Evolutionary conservation across 1,140 invertebrate species (phyloP).

Genomic region (Drosophila varians): DNA sequence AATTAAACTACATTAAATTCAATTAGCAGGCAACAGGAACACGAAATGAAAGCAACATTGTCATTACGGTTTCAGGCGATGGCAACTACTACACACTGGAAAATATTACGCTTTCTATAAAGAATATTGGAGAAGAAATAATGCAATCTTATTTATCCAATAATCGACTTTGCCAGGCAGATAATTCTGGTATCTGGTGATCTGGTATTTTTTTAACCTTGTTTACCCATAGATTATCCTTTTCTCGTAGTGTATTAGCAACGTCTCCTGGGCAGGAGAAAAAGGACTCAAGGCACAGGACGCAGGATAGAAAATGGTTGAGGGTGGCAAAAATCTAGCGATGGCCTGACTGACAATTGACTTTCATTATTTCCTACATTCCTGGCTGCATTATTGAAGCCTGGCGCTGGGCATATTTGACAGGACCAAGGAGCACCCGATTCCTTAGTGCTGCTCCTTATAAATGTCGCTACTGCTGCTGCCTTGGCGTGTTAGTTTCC

Average conservation of each 20-base stretch:
- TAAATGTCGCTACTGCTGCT: neutral
- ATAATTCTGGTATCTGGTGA: too few species aligned
- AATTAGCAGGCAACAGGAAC: conserved; percentile 68
- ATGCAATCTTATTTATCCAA: neutral
- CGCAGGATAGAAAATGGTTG: conserved; percentile 16
- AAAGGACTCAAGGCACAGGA: conserved; percentile 33
- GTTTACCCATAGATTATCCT: neutral
- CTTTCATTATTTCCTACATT: conserved; percentile 81
- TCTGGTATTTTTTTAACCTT: too few species aligned
- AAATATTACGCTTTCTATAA: neutral
- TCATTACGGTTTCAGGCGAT: conserved; percentile 61
- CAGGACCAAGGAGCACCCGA: conserved; percentile 49
- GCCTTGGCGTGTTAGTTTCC: conserved; percentile 68
- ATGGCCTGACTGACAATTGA: conserved; percentile 69
- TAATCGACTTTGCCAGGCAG: too few species aligned
- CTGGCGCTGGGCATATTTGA: conserved; percentile 68
- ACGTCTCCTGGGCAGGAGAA: conserved; percentile 28
- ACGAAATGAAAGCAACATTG: conserved; percentile 73
- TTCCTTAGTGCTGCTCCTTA: conserved; percentile 1
- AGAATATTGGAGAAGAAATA: neutral
- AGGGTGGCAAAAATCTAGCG: conserved; percentile 40
- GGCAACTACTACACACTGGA: conserved; percentile 21
- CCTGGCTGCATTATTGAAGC: conserved; percentile 78
- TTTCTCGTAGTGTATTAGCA: conserved; percentile 4
- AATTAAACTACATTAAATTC: conserved; percentile 83